Conservation (phyloP, 2,113 vertebrate genomes). For the Micromys minutus region DNA sequence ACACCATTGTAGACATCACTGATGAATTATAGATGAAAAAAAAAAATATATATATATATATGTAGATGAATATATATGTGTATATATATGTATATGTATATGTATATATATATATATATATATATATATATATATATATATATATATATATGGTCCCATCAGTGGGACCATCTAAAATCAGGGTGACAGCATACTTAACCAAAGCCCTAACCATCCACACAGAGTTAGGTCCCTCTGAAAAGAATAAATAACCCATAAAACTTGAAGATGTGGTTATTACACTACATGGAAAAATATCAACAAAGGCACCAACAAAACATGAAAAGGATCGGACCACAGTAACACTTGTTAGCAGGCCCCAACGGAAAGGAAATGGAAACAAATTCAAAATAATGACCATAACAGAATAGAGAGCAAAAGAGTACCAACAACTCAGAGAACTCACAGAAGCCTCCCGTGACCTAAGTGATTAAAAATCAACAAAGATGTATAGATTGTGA, state of each 20-base stretch:
- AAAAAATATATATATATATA: too few species aligned
- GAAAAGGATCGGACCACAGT: neutral
- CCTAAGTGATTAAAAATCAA: neutral
- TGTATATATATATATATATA: too few species aligned
- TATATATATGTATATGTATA: too few species aligned
- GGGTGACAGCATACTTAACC: neutral
- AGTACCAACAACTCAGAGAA: neutral
- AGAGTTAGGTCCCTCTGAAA: neutral
- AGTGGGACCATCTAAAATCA: neutral
- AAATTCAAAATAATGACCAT: neutral
- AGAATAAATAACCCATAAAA: neutral
- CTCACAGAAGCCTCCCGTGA: neutral
- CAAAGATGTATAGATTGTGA: neutral
- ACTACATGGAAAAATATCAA: neutral
- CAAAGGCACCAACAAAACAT: neutral
- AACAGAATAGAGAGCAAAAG: neutral
- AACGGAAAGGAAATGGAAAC: neutral
- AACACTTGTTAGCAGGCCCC: neutral
- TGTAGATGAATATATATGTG: too few species aligned
- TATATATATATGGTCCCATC: neutral
- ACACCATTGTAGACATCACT: neutral
- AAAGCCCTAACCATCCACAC: neutral
- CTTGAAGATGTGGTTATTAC: neutral
- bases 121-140: too few species aligned
- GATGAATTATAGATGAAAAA: neutral